Evolutionary conservation across 2,888 invertebrate genomes (phyloP), one percentile per base, ranked within the genome.

Genomic region (Helleia helle): DNA sequence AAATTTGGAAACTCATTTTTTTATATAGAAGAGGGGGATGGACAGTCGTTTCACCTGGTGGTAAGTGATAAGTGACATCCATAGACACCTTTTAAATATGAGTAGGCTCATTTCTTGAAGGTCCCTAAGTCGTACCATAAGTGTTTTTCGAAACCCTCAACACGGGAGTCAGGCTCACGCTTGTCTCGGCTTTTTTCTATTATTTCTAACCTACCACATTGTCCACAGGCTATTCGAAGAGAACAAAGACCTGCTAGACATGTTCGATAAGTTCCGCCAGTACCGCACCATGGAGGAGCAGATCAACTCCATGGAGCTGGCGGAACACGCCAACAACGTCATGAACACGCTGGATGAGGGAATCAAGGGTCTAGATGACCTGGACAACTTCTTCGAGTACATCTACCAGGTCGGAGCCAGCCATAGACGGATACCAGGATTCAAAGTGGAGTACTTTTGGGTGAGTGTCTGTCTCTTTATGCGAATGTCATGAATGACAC

Each of bases 321-420:
- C 92, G 3, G 93, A 94, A 54, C 96, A 96, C 65, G 95, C 95
- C 38, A 91, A 90, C 61, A 92, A 92, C 57, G 95, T 96, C 17
- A 96, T 96, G 95, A 90, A 89, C 58, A 94, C 95, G 1, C 73
- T 96, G 46, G 95, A 96, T 65, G 94, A 95, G 62, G 93, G 94
- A 46, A 95, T 96, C 74, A 91, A 92, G 64, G 91, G 92, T 14
- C 86, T 96, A 44, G 95, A 95, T 61, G 91, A 95, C 67, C 86
- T 94, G 73, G 95, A 95, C 71, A 89, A 90, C 60, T 94, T 95
- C 84, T 90, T 93, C 71, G 89, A 91, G 57, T 93, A 91, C 65
- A 87, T 96, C 42, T 90, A 93, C 61, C 91, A 93, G 72, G 91
- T 94, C 37, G 96, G 95, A 2, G 92, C 91, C 38, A 90, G 92